phyloP scores from a whole-genome alignment of 2,113 vertebrate genomes.

The Chaetorhynchus papuensis region DNA sequence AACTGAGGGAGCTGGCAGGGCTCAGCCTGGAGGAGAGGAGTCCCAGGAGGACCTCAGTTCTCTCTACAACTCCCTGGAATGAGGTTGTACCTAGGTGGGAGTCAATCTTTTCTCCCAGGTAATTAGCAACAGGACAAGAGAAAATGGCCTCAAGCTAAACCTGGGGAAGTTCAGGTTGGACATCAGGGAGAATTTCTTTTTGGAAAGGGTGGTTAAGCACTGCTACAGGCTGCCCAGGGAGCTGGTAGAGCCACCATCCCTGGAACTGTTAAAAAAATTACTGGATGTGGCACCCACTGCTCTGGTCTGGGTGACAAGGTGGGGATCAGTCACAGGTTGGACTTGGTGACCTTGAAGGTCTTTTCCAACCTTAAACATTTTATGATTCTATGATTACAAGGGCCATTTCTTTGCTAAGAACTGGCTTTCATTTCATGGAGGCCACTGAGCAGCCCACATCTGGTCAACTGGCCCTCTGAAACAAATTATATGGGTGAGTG shows the following conservation, averaged over 20 bases:
- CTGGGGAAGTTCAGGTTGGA: not conserved
- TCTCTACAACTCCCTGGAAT: not conserved
- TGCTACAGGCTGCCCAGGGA: not conserved
- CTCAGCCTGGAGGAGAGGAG: not conserved
- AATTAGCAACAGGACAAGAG: not conserved
- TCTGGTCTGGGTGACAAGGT: not conserved
- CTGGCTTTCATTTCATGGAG: not conserved
- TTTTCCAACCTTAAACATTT: not conserved
- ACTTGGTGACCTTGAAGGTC: not conserved
- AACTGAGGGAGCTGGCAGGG: not conserved
- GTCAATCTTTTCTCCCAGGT: not conserved
- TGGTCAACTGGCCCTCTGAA: not conserved
- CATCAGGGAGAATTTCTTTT: not conserved
- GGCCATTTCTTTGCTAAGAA: not conserved
- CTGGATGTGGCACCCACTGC: not conserved
- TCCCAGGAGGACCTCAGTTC: too few relatives aligned
- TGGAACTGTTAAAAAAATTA: not conserved
- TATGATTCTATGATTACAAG: not conserved
- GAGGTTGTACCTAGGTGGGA: not conserved
- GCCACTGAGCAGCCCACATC: not conserved
- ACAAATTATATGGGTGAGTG: not conserved
- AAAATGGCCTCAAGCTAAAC: not conserved
- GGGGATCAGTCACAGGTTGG: not conserved
- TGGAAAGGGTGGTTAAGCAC: not conserved
- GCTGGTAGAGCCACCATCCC: rapidly evolving